Evolutionary conservation across 2,888 invertebrate genomes (phyloP).

Genomic region (Ecliptopera silaceata): DNA sequence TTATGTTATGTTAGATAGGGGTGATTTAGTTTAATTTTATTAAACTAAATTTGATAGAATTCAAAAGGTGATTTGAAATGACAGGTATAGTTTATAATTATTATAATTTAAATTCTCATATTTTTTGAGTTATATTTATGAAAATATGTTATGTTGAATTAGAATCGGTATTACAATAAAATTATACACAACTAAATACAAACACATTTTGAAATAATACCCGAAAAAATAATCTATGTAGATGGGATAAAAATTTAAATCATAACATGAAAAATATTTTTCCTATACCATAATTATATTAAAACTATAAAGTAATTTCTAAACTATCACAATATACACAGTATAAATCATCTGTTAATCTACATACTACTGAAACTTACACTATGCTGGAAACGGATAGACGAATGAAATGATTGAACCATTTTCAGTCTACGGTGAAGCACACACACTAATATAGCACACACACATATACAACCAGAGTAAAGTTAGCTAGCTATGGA

Average conservation of each 20-base stretch:
- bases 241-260: no score
- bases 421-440: conserved; percentile 73
- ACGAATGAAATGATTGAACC: conserved; percentile 78
- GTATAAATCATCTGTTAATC: conserved; percentile 38
- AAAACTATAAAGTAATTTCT: conserved; percentile 9
- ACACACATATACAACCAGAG: conserved; percentile 40
- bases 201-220: no score
- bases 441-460: conserved; percentile 52
- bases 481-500: conserved; percentile 3
- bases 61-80: no score
- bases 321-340: conserved; percentile 26
- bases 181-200: no score
- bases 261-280: neutral
- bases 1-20: no score
- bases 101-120: no score
- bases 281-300: neutral
- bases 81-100: no score
- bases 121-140: no score
- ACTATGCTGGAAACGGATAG: conserved; percentile 78
- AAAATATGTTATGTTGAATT: no score
- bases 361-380: conserved; percentile 55
- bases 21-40: neutral
- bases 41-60: no score
- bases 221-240: no score
- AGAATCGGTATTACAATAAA: no score